These are phyloP conservation scores for Amblyornis subalaris DNA, from an alignment of 2,113 vertebrate genomes.

Conservation along the genomic window DNA sequence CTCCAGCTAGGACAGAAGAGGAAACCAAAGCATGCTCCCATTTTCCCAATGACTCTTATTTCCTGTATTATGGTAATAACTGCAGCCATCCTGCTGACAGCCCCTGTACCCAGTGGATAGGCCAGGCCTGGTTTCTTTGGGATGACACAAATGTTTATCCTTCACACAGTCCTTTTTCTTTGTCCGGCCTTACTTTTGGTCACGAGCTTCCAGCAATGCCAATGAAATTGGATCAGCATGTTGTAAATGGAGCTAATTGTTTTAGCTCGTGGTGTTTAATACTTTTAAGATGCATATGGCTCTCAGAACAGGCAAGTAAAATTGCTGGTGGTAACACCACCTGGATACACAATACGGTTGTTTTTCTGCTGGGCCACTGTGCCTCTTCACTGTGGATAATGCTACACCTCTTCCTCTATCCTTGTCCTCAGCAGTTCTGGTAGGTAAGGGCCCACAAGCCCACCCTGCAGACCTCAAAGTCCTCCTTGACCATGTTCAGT, in stretches of 20 bases:
- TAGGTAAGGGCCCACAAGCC: background rate
- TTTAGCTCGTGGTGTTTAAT: background rate
- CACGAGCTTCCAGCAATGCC: background rate
- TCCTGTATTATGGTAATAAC: background rate
- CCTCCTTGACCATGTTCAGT: background rate
- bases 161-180: conserved; percentile 22
- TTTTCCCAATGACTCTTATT: background rate
- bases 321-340: background rate
- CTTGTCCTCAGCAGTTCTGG: background rate
- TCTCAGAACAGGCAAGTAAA: background rate
- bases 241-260: background rate
- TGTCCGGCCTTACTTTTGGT: background rate
- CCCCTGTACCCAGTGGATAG: background rate
- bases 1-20: background rate
- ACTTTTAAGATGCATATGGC: background rate
- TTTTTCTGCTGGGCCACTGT: background rate
- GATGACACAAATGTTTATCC: background rate
- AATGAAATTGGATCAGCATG: background rate
- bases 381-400: background rate
- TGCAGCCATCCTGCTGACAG: background rate
- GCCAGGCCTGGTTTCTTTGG: background rate
- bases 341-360: background rate
- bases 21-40: background rate
- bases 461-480: background rate
- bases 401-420: background rate